Percentiles rank a stretch among this genome's conserved stretches.
Conservation (phyloP, 2,797 vertebrate genomes). For the Anguilla anguilla region DNA sequence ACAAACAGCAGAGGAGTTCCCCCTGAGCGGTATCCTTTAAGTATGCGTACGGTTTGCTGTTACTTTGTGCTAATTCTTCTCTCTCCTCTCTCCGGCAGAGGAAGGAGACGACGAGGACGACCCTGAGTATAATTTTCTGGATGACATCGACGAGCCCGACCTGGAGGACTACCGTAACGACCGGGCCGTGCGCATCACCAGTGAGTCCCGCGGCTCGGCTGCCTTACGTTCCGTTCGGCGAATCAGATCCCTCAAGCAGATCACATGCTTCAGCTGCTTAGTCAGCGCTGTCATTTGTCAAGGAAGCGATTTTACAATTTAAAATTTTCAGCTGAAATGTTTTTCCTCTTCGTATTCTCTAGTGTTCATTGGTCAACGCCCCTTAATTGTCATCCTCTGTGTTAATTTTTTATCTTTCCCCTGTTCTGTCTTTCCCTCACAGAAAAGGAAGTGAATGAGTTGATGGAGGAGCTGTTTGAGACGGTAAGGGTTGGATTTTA, state of each 20-base stretch:
- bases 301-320: neutral
- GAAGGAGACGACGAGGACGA: constrained; percentile 95
- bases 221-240: neutral
- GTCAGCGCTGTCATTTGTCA: neutral
- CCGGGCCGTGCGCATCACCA: constrained; percentile 93
- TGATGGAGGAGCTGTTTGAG: constrained; percentile 98
- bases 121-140: constrained; percentile 95
- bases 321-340: neutral
- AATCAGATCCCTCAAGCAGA: no score
- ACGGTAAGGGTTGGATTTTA: constrained; percentile 73
- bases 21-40: neutral
- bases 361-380: neutral
- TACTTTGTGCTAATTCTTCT: neutral
- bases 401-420: neutral
- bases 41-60: neutral
- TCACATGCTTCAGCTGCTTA: neutral
- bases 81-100: constrained; percentile 66
- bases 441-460: constrained; percentile 94
- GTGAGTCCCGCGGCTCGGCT: constrained; percentile 64
- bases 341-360: neutral
- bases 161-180: constrained; percentile 94
- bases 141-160: constrained; percentile 90
- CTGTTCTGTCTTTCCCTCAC: constrained; percentile 47
- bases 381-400: neutral
- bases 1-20: neutral